Base-by-base conservation (phyloP, 2,888 invertebrate species). In the Polietes domitor region DNA sequence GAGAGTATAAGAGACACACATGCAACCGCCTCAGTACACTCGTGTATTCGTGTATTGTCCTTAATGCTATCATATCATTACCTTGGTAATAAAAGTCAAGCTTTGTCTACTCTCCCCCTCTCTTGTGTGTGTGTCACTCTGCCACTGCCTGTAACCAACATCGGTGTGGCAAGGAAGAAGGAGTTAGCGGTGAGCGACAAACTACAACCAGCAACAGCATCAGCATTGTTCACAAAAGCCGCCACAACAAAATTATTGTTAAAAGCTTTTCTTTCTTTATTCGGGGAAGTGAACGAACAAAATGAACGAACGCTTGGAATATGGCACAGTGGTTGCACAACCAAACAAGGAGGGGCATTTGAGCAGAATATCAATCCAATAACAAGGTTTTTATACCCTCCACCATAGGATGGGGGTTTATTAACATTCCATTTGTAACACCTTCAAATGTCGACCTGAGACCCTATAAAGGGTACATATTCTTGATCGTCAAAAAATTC, bases 1-100 rank as follows among this genome's bases (percentile, higher is more conserved):
- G n/a, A n/a, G n/a, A n/a, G 4, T 37, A 9, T 37, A 9, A 37
- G 10, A 37, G 37, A n/a, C 68, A 24, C 19, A 43, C 68, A 41
- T n/a, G n/a, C n/a, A n/a, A 24, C 41, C 43, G n/a, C n/a, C 24
- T 12, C 15, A n/a, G 65, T 68, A 43, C 21, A 17, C 21, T 21
- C 3, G 4, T 43, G 43, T 61, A 61, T 61, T n/a, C n/a, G n/a
- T n/a, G n/a, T n/a, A 24, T 68, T 37, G 41, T 41, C 68, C 43
- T 43, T 68, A 68, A 68, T 68, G 68, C 10, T 43, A 68, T 68
- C 68, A 68, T 68, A 68, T 68, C 68, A 68, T 68, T 68, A 68
- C 68, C 68, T 43, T 68, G 68, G 68, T n/a, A 68, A 68, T 68
- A 68, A 68, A 68, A 68, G 68, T 68, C 68, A 68, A 68, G 68